These are phyloP conservation scores for Epinephelus awoara DNA, from an alignment of 2,797 vertebrate genomes.

Conservation along the genomic window DNA sequence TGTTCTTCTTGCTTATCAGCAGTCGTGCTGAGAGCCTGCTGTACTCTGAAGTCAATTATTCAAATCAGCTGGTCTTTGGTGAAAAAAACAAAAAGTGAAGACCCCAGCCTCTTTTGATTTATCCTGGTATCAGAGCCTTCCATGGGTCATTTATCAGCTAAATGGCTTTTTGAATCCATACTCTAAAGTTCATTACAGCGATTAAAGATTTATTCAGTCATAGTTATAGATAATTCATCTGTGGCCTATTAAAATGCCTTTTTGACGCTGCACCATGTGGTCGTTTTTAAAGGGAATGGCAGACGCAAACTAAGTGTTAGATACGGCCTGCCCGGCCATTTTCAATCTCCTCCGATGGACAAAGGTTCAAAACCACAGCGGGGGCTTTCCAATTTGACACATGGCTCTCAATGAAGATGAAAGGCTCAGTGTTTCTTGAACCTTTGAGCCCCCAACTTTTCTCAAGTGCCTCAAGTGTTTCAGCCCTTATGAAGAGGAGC, in stretches of 20 bases:
- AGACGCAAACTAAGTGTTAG: constrained; percentile 53
- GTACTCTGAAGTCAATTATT: constrained; percentile 81
- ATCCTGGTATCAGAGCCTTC: constrained; percentile 76
- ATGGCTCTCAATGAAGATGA: constrained; percentile 53
- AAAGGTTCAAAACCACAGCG: constrained; percentile 51
- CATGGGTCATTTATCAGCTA: constrained; percentile 82
- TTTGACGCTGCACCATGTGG: constrained; percentile 73
- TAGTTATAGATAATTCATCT: constrained; percentile 84
- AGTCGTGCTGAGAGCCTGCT: constrained; percentile 53
- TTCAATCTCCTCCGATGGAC: constrained; percentile 40
- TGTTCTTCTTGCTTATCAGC: constrained; percentile 77
- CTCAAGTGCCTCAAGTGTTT: constrained; percentile 39
- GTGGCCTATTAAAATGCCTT: constrained; percentile 77
- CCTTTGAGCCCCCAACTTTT: constrained; percentile 34
- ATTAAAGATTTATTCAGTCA: constrained; percentile 84
- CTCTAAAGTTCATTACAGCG: constrained; percentile 85
- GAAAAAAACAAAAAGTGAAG: constrained; percentile 57
- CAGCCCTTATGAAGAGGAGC: constrained; percentile 25
- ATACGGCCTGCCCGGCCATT: constrained; percentile 10
- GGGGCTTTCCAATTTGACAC: constrained; percentile 49
- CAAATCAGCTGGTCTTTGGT: constrained; percentile 77
- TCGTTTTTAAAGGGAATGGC: constrained; percentile 60
- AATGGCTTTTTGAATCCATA: constrained; percentile 85
- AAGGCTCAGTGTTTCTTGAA: constrained; percentile 45
- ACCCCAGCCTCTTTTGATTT: constrained; percentile 76